phyloP scores from a whole-genome alignment of 2,888 invertebrate genomes.

The Galerucella calmariensis region DNA sequence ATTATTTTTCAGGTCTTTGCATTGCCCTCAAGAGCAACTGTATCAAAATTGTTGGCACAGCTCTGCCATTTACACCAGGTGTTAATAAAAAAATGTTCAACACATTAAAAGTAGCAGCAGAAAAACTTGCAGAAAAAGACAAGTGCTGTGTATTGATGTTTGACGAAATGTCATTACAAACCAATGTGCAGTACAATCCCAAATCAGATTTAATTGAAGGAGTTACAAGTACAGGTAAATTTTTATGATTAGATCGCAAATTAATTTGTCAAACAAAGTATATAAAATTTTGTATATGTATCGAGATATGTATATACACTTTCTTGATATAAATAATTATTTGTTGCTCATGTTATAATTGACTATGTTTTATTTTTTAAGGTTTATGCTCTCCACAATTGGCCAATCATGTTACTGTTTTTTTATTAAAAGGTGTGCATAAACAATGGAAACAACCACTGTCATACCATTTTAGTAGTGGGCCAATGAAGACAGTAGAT shows the following conservation, averaged over 20 bases:
- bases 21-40: background rate
- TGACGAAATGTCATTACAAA: background rate
- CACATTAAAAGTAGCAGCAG: background rate
- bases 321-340: no score
- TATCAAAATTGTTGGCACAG: background rate
- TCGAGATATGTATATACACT: no score
- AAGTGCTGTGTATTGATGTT: background rate
- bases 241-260: no score
- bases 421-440: background rate
- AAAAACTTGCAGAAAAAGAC: background rate
- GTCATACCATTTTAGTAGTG: conserved; percentile 1
- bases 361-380: background rate
- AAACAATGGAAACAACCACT: conserved; percentile 5
- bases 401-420: background rate
- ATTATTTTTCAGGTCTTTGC: background rate
- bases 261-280: no score
- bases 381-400: no score
- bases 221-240: no score
- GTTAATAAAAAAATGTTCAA: conserved; percentile 4
- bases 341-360: no score
- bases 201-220: no score
- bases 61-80: background rate
- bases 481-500: background rate
- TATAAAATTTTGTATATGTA: no score
- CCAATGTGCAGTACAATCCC: no score